phyloP scores from a whole-genome alignment of 1,140 invertebrate species.

The Copidosoma floridanum region DNA sequence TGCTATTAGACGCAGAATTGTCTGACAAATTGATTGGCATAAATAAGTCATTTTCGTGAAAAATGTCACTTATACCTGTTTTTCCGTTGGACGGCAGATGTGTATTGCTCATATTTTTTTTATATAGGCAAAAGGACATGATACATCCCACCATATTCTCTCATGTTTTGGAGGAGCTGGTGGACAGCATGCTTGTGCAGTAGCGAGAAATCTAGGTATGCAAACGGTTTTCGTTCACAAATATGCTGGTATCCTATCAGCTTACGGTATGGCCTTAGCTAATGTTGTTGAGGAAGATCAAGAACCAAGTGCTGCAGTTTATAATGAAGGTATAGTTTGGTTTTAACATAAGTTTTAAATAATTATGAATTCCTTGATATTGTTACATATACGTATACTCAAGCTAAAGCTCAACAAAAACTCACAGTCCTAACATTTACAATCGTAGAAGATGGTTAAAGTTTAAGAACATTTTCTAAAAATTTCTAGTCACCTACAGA shows the following conservation, averaged over 20 bases:
- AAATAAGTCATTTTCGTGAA: too few species aligned
- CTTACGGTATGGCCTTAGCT: slow-evolving; percentile 96
- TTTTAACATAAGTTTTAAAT: too few species aligned
- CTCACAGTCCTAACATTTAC: too few species aligned
- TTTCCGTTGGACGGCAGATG: too few species aligned
- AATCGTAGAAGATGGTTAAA: background rate
- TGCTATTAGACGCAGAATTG: too few species aligned
- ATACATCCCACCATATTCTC: slow-evolving; percentile 88
- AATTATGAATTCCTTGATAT: background rate
- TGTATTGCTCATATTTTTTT: too few species aligned
- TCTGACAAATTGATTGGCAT: too few species aligned
- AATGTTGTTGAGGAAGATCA: slow-evolving; percentile 96
- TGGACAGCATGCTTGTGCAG: slow-evolving; percentile 96
- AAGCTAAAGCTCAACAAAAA: too few species aligned
- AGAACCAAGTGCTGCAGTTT: slow-evolving; percentile 78
- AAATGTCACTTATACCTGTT: too few species aligned
- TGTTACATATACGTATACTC: too few species aligned
- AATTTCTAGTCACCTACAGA: background rate
- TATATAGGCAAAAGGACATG: slow-evolving; percentile 87
- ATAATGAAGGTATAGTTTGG: slow-evolving; percentile 52
- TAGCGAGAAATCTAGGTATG: slow-evolving; percentile 90
- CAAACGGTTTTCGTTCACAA: slow-evolving; percentile 85
- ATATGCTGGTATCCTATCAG: slow-evolving; percentile 95
- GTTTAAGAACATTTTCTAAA: too few species aligned
- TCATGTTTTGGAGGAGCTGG: slow-evolving; percentile 99